Base-by-base conservation (phyloP, 2,888 invertebrate genomes). In the Phrixothrix hirtus region DNA sequence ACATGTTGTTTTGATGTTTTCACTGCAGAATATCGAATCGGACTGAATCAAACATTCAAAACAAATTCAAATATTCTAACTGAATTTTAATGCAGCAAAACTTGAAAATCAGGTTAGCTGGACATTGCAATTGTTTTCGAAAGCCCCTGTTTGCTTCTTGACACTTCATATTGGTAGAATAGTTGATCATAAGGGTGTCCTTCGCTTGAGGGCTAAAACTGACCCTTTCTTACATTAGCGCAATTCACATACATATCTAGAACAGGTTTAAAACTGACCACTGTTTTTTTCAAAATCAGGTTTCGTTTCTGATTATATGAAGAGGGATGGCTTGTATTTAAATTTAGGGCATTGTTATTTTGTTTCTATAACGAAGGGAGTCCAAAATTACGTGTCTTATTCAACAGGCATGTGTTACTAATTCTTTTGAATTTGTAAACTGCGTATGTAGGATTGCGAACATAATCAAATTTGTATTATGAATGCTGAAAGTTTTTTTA, bases 81-180 rank as follows among this genome's bases (percentile, higher is more conserved):
- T 61, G 57, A 49, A 48, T 57, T 59, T 52, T 43, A 48, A 60
- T 55, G 58, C 47, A 42, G 62, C 61, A 64, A 68, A 74, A 74
- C 74, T 68, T 62, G 74, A 73, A 73, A 73, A 72, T 72, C 74
- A 70, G 66, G 73, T 74, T 68, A 61, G 59, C 67, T 68, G 72
- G 71, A 71, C 72, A 72, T 62, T 62, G 65, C 65, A 62, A 69
- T 68, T 66, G 68, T 70, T 64, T 55, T 60, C 58, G 48, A 51
- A 53, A 64, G 67, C 61, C 55, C 58, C 62, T n/a, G 48, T 61
- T 51, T 57, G 57, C 59, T 61, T 59, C 61, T 59, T 60, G 58
- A 58, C 58, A 51, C 35, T 32, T 29, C 34, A 44, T 31, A 38
- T 29, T 39, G 36, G 35, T 45, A 52, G 35, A 30, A 11, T 27